Evolutionary conservation across 2,113 vertebrate species (phyloP).

Genomic region (Ceyx margarethae): DNA sequence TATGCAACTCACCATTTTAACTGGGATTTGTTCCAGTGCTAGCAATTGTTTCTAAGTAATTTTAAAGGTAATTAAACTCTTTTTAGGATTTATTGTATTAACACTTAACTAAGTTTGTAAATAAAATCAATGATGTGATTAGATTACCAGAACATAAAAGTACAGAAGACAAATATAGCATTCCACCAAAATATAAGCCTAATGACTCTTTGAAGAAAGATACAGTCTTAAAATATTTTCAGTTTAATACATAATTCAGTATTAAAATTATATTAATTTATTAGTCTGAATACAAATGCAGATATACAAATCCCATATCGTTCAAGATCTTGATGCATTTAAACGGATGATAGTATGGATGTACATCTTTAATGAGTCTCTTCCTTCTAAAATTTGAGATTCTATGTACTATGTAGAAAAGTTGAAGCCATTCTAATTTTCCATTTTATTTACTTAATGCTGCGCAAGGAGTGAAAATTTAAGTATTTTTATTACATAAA

Average conservation of each 20-base stretch:
- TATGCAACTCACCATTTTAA: background rate
- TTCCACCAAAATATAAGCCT: background rate
- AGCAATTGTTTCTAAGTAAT: background rate
- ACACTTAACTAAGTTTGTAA: background rate
- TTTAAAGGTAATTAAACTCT: background rate
- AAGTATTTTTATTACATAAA: background rate
- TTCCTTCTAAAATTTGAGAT: background rate
- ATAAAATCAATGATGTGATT: background rate
- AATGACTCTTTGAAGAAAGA: background rate
- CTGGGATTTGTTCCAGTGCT: background rate
- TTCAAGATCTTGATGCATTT: background rate
- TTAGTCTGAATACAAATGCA: background rate
- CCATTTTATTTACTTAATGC: background rate
- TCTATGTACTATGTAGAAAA: background rate
- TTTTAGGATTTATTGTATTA: background rate
- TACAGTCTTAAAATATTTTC: background rate
- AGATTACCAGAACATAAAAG: background rate
- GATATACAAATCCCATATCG: background rate
- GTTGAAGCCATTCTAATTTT: background rate
- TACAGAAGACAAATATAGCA: background rate
- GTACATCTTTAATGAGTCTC: background rate
- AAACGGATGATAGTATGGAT: background rate
- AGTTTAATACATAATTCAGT: background rate
- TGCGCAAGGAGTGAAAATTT: background rate
- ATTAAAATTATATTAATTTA: background rate